Evolutionary conservation across 2,797 vertebrate species (phyloP), one percentile per base, ranked within the genome.

Genomic region (Antennarius maculatus): DNA sequence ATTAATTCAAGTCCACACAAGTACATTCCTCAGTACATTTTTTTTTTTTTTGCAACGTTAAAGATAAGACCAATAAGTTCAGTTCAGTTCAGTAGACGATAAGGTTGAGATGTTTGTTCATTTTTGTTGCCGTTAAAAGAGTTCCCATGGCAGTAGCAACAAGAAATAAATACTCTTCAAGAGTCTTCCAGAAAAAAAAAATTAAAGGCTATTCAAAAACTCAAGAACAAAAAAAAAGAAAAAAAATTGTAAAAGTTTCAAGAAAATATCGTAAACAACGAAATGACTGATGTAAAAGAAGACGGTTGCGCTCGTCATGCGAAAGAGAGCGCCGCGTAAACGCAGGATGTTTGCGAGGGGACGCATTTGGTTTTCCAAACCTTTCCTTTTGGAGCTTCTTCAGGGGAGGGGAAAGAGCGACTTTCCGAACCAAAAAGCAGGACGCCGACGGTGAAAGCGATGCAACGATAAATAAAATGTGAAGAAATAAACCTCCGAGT

Each of bases 1-100:
- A 74, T 88, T 79, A 83, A 86, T 83, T 87, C 80, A 77, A 83
- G 81, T 90, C 86, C 88, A 91, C 85, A 84, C 84, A 69, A 74
- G 67, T 94, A 93, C 93, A 93, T 92, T 92, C 92, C 76, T 88
- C 85, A 29, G 82, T 71, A 87, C 81, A 74, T 61, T 82, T 31
- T 31, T 52, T 51, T 29, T 57, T 77, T 76, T 86, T 87, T 87
- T 87, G 85, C 82, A 79, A 88, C 79, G 73, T 84, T 82, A 72
- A 85, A 70, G 69, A 85, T 83, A 52, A 66, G 82, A 61, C 77
- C 65, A 77, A 23, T 2, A 23, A 23, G 23, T 23, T 23, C 23
- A 23, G 23, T 23, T 23, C 23, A 75, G 81, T 80, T 81, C 63
- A 74, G 74, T 43, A 74, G 80, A 86, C 46, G 3, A 66, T 55